Conservation (phyloP, 2,797 vertebrate genomes). For the Thripadectes ignobilis region DNA sequence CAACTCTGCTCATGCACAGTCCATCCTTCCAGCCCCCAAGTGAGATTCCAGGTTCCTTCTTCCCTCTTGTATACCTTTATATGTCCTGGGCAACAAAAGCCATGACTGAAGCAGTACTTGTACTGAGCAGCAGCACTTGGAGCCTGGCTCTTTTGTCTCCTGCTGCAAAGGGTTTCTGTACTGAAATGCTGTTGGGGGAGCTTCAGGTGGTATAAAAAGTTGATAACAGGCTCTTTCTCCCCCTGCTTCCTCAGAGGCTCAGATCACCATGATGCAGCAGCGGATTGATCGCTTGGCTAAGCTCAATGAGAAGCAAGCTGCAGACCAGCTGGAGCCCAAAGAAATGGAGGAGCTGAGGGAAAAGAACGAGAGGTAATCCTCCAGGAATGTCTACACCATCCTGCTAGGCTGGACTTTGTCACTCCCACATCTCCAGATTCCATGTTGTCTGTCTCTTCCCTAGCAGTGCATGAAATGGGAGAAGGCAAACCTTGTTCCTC, state of each 20-base stretch:
- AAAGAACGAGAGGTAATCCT: conserved; percentile 81
- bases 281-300: conserved; percentile 82
- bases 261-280: conserved; percentile 84
- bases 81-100: background rate
- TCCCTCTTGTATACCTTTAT: accelerated
- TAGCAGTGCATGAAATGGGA: background rate
- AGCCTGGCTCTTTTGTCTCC: background rate
- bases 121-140: background rate
- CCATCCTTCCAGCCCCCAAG: background rate
- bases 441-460: background rate
- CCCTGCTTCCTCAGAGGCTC: conserved; percentile 72
- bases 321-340: conserved; percentile 72
- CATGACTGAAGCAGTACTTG: background rate
- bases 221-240: background rate
- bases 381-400: accelerated
- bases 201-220: background rate
- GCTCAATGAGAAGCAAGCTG: conserved; percentile 77
- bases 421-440: background rate
- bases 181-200: background rate
- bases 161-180: background rate
- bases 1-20: accelerated
- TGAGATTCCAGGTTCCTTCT: background rate
- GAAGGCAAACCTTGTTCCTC: background rate
- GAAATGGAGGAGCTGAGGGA: conserved; percentile 82
- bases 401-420: background rate